A percentile compares a stretch with the other conserved stretches of the same genome.
Conservation (phyloP, 2,797 vertebrate genomes). For the Danio choprae region DNA sequence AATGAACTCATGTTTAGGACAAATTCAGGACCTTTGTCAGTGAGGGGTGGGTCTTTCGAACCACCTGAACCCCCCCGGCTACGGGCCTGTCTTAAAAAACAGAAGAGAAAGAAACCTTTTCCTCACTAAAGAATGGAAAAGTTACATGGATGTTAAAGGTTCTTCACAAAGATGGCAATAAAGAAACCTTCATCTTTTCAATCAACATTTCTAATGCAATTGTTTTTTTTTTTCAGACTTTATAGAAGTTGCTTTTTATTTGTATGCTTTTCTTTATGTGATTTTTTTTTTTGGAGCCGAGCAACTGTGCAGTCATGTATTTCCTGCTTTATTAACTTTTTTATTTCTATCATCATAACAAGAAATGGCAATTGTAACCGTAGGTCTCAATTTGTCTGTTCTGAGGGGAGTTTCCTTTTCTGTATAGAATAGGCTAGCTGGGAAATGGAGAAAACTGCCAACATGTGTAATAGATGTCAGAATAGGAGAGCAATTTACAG, state of each 20-base stretch:
- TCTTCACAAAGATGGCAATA: too few species aligned
- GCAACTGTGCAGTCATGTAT: not conserved
- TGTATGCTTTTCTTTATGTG: not conserved
- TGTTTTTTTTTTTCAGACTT: too few species aligned
- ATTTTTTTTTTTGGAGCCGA: not conserved
- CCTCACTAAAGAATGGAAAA: too few species aligned
- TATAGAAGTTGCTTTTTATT: not conserved
- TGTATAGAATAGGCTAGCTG: constrained; percentile 38
- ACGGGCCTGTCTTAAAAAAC: too few species aligned
- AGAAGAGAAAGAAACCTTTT: too few species aligned
- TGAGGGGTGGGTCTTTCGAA: too few species aligned
- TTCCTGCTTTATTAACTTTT: constrained; percentile 12
- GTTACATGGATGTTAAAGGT: too few species aligned
- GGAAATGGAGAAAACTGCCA: constrained; percentile 54
- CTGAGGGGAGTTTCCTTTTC: constrained; percentile 33
- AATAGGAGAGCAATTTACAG: constrained; percentile 61
- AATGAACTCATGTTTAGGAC: too few species aligned
- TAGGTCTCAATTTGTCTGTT: constrained; percentile 35
- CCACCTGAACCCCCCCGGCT: too few species aligned
- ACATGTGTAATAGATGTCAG: constrained; percentile 52
- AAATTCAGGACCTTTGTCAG: too few species aligned
- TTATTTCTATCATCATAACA: constrained; percentile 35
- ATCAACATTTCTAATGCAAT: too few species aligned
- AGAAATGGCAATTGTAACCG: constrained; percentile 36
- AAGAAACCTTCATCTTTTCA: too few species aligned